phyloP scores from a whole-genome alignment of 2,113 vertebrate species.

The Tragelaphus imberbis region DNA sequence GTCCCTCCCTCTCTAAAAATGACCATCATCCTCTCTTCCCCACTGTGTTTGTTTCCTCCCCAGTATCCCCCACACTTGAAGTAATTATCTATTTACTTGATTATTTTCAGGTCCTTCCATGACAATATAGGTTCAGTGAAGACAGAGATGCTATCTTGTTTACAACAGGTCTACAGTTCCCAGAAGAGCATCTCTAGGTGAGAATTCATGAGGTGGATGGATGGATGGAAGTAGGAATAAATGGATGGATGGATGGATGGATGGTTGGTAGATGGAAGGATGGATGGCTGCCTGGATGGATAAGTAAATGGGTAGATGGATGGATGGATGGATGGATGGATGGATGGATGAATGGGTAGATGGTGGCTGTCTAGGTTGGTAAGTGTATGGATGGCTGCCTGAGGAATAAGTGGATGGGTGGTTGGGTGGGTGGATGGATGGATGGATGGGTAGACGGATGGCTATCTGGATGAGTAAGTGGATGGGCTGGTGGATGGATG shows the following conservation, averaged over 20 bases:
- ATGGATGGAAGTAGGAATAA: neutral
- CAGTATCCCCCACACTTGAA: neutral
- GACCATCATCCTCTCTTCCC: neutral
- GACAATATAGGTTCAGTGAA: neutral
- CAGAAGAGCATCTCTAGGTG: neutral
- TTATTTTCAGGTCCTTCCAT: neutral
- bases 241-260: neutral
- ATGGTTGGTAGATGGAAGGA: neutral
- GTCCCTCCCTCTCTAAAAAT: neutral
- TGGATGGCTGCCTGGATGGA: fast-evolving
- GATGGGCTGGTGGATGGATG: neutral
- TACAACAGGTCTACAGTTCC: too few relatives aligned
- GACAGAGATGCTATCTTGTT: neutral
- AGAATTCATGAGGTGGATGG: too few relatives aligned
- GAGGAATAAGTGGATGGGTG: neutral
- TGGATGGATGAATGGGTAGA: fast-evolving
- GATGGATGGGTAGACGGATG: neutral
- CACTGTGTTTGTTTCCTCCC: neutral
- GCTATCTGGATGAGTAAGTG: neutral
- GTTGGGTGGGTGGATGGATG: neutral
- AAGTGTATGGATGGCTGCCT: too few relatives aligned
- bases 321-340: fast-evolving
- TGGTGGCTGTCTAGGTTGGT: too few relatives aligned
- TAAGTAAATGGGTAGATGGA: fast-evolving
- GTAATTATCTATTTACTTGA: neutral